phyloP scores from a whole-genome alignment of 2,113 vertebrate genomes.

The Ammodytes marinus region DNA sequence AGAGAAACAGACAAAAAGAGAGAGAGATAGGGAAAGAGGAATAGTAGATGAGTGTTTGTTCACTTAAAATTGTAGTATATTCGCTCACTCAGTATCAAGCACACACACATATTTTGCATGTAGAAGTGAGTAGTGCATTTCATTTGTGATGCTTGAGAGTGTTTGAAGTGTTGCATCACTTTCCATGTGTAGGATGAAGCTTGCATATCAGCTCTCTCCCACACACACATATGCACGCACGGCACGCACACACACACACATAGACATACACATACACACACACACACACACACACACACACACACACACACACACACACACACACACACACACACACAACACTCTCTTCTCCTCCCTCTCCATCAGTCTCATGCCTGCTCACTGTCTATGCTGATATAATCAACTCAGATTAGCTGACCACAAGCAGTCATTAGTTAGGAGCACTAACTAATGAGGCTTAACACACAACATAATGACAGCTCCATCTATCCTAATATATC shows the following conservation, averaged over 20 bases:
- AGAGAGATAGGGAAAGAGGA: not conserved
- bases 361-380: constrained; percentile 61
- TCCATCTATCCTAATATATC: constrained; percentile 10
- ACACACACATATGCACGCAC: constrained; percentile 19
- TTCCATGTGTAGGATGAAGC: constrained; percentile 78
- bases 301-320: constrained; percentile 35
- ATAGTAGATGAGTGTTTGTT: constrained; percentile 9
- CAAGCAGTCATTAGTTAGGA: constrained; percentile 57
- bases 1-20: not conserved
- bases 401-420: constrained; percentile 54
- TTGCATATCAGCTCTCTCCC: constrained; percentile 60
- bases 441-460: constrained; percentile 45
- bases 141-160: constrained; percentile 49
- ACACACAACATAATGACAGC: constrained; percentile 22
- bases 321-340: constrained; percentile 12
- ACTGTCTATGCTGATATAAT: constrained; percentile 62
- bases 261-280: constrained; percentile 21
- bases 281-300: constrained; percentile 18
- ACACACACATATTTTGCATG: constrained; percentile 1
- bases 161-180: constrained; percentile 75
- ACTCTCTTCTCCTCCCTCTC: constrained; percentile 36
- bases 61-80: constrained; percentile 32
- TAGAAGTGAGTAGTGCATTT: constrained; percentile 36
- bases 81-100: not conserved
- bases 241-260: constrained; percentile 32